Evolutionary conservation across 2,797 vertebrate genomes (phyloP).

Genomic region (Adelosebastes latens): DNA sequence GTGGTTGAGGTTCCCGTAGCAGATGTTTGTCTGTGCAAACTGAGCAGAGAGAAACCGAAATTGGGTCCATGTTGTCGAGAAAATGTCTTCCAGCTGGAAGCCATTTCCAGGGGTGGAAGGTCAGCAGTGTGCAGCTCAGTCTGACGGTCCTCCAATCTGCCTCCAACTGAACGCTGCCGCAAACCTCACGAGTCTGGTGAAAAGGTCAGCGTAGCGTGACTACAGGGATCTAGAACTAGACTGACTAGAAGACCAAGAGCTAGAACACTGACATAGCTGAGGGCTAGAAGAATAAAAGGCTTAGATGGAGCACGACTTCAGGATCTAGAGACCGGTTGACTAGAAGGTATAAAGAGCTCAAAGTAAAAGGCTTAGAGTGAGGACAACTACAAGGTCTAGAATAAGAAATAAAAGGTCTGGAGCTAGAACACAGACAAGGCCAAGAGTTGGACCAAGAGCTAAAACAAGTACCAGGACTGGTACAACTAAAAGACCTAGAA

Average conservation of each 20-base stretch:
- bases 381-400: background rate
- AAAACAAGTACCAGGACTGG: background rate
- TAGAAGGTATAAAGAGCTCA: background rate
- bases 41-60: slow-evolving; percentile 32
- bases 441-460: background rate
- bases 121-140: slow-evolving; percentile 20
- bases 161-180: slow-evolving; percentile 5
- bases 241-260: background rate
- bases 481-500: background rate
- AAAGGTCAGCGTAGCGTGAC: slow-evolving; percentile 27
- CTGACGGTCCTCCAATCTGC: slow-evolving; percentile 16
- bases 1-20: background rate
- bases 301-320: background rate
- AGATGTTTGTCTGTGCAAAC: background rate
- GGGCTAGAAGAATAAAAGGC: background rate
- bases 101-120: slow-evolving; percentile 46
- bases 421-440: too few relatives aligned
- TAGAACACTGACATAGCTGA: background rate
- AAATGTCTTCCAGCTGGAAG: slow-evolving; percentile 50
- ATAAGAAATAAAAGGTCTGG: background rate
- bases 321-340: background rate
- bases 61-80: slow-evolving; percentile 45
- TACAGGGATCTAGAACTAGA: background rate
- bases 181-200: background rate
- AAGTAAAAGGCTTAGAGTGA: background rate